Conservation (phyloP, 2,113 vertebrate species). For the Telmatochromis sp. region DNA sequence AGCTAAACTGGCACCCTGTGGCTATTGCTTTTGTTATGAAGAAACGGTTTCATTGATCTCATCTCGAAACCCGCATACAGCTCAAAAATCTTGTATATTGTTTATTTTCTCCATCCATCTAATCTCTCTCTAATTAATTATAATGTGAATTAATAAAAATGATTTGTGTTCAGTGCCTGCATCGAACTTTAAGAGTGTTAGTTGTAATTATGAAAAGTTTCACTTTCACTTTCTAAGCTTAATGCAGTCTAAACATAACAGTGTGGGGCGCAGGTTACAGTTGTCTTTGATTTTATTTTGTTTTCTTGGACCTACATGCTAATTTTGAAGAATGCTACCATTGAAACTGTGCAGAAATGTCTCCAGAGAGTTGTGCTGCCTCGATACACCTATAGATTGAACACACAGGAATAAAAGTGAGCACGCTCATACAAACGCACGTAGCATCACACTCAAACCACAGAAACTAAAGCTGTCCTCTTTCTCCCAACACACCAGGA, state of each 20-base stretch:
- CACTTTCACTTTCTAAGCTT: neutral
- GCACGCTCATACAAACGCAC: neutral
- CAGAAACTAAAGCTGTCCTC: slow-evolving; percentile 22
- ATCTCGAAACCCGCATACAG: neutral
- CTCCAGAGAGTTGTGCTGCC: neutral
- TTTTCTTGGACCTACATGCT: neutral
- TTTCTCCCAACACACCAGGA: slow-evolving; percentile 26
- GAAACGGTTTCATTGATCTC: neutral
- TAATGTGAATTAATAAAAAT: neutral
- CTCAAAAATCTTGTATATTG: neutral
- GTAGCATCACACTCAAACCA: neutral
- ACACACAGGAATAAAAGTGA: neutral
- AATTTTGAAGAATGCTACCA: neutral
- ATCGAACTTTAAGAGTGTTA: neutral
- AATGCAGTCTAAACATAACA: neutral
- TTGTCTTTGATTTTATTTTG: neutral
- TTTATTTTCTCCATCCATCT: neutral
- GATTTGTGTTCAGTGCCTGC: neutral
- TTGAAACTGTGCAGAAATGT: neutral
- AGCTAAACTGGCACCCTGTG: neutral
- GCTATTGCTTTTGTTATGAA: neutral
- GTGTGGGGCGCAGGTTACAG: fast-evolving
- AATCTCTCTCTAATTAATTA: neutral
- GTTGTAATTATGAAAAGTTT: neutral
- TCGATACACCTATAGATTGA: neutral